Base-by-base conservation (phyloP, 2,797 vertebrate genomes). In the Xiphorhynchus erythropygius region DNA sequence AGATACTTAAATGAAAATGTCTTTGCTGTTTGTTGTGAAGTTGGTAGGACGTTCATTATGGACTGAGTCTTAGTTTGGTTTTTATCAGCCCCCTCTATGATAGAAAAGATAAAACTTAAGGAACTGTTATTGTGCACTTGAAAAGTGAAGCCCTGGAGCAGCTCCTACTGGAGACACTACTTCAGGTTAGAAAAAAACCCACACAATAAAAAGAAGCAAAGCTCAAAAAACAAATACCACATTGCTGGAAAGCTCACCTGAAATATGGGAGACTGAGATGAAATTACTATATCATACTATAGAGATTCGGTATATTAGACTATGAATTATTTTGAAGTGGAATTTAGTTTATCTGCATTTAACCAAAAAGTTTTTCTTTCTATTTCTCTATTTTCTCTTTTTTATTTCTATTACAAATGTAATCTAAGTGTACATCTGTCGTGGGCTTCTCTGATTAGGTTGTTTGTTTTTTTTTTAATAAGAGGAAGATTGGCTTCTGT, bases 201-300 rank as follows among this genome's bases (percentile, higher is more conserved):
- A 32, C 8, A 5, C 25, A 41, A 33, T 10, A 39, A 33, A 44
- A 4, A 22, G 10, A 50, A 23, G 50, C 13, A 62, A 52, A 50
- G 7, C 3, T 1, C 9, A 8, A 56, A 37, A 9, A 19, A 2
- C 2, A 62, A 39, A n/a, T 23, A 18, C 4, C 2, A 17, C 5
- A 18, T 18, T 16, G 5, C 1, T 79, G 35, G 10, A 24, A 9
- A 71, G 63, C 41, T 59, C 16, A 28, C 6, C 30, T 70, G 33
- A 35, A 73, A 30, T 60, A 39, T 13, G 28, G 11, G 11, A 37
- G 9, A 46, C 23, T 2, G 10, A 21, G 76, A 55, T 63, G 3
- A 52, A 28, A 2, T 71, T 30, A 15, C 2, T 63, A 1, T 64
- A 11, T 39, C 18, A 16, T 33, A 33, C 37, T 9, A 35, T 5